phyloP scores from a whole-genome alignment of 2,113 vertebrate genomes.

The Podarcis cretensis region DNA sequence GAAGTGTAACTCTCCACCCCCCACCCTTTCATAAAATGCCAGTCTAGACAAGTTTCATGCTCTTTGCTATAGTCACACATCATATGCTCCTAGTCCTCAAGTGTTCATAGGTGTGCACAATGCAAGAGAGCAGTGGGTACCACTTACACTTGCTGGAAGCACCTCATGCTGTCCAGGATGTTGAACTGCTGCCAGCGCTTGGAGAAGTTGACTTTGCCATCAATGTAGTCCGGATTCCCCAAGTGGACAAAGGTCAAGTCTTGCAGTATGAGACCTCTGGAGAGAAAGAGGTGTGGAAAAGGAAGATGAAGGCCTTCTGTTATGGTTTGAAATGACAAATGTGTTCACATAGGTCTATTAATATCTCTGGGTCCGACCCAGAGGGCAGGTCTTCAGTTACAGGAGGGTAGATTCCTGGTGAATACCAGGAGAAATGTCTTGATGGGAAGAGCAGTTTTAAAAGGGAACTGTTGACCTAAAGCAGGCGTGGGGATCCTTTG shows the following conservation, averaged over 20 bases:
- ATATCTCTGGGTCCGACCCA: no score
- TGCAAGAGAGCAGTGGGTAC: no score
- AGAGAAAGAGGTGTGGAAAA: constrained; percentile 11
- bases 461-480: no score
- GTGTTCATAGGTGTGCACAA: neutral
- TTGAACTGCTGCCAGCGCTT: constrained; percentile 99
- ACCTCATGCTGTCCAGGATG: constrained; percentile 98
- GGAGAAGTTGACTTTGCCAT: constrained; percentile 98
- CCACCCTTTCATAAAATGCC: neutral
- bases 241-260: constrained; percentile 98
- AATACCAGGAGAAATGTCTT: neutral
- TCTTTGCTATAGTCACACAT: neutral
- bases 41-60: neutral
- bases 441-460: neutral
- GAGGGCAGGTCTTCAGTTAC: no score
- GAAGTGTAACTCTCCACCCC: neutral
- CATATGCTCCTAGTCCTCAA: neutral
- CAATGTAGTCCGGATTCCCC: constrained; percentile 95
- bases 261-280: constrained; percentile 95
- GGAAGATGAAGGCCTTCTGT: neutral
- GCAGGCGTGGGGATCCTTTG: no score
- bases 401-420: neutral
- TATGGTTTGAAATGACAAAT: neutral
- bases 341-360: no score
- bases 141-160: constrained; percentile 98